Evolutionary conservation across 2,113 vertebrate genomes (phyloP).

Genomic region (Heterotilapia buettikoferi): DNA sequence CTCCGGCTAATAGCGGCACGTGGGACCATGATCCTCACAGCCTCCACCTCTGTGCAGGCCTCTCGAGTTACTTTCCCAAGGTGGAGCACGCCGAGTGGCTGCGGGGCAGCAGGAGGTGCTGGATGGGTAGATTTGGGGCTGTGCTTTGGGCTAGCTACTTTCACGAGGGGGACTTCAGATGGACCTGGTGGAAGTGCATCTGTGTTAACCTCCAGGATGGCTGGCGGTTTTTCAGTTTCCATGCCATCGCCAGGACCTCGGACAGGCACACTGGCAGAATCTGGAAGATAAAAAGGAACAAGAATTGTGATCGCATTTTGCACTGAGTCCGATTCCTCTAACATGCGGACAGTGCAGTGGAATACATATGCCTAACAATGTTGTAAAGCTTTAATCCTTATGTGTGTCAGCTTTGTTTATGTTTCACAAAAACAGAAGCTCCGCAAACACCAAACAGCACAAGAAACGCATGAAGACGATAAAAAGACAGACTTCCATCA

Average conservation of each 20-base stretch:
- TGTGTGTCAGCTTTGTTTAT: not conserved
- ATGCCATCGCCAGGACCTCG: slow-evolving; percentile 94
- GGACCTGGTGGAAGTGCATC: slow-evolving; percentile 23
- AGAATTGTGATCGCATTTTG: not conserved
- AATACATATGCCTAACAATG: not conserved
- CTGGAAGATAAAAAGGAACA: not conserved
- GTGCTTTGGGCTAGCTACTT: slow-evolving; percentile 52
- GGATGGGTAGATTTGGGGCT: slow-evolving; percentile 64
- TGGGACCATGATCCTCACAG: slow-evolving; percentile 87
- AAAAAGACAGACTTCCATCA: not conserved
- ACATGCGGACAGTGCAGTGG: not conserved
- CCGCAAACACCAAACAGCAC: not conserved
- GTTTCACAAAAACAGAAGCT: not conserved
- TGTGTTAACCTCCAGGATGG: slow-evolving; percentile 61
- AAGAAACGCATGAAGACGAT: not conserved
- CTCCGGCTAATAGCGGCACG: slow-evolving; percentile 82
- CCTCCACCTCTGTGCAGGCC: slow-evolving; percentile 86
- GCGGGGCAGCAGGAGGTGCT: slow-evolving; percentile 2
- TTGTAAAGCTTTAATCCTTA: not conserved
- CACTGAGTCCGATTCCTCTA: not conserved
- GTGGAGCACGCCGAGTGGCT: slow-evolving; percentile 84
- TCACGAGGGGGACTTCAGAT: slow-evolving; percentile 22
- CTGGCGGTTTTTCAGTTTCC: slow-evolving; percentile 82
- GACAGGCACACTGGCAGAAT: slow-evolving; percentile 67
- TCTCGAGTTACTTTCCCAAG: slow-evolving; percentile 82